Conservation (phyloP, 1,140 invertebrate species). For the Lepidotrigona ventralis region DNA sequence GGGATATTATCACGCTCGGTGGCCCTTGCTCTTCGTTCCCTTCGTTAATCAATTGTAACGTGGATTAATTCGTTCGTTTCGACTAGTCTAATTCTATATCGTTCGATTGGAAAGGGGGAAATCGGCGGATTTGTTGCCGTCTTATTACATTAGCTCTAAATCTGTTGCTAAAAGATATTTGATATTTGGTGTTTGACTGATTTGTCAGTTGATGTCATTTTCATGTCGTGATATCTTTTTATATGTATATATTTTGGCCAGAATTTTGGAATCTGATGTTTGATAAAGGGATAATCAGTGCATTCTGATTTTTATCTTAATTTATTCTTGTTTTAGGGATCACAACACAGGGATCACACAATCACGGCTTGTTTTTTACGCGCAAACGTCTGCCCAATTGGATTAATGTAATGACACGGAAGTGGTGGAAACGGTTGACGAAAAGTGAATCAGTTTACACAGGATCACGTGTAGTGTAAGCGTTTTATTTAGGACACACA, state of each 20-base stretch:
- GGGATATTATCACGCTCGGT: slow-evolving; percentile 5
- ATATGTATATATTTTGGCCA: neutral
- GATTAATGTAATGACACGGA: slow-evolving; percentile 57
- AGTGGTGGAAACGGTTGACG: slow-evolving; percentile 29
- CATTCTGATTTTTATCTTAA: neutral
- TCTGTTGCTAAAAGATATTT: neutral
- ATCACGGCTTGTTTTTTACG: neutral
- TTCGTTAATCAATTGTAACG: slow-evolving; percentile 30
- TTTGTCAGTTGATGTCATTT: neutral
- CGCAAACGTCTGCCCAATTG: slow-evolving; percentile 50
- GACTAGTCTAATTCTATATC: neutral
- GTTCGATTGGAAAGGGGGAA: neutral
- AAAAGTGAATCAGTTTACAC: slow-evolving; percentile 29
- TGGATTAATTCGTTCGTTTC: neutral
- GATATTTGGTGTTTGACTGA: too few species aligned
- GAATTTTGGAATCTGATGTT: neutral
- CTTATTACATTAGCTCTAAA: too few species aligned
- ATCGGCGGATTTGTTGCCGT: neutral
- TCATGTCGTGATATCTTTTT: neutral
- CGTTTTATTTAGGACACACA: slow-evolving; percentile 7
- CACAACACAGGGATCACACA: too few species aligned
- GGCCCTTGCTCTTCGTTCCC: slow-evolving; percentile 8
- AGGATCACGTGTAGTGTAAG: slow-evolving; percentile 4
- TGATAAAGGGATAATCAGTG: too few species aligned
- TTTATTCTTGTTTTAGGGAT: neutral